phyloP scores from a whole-genome alignment of 2,113 vertebrate genomes.

The Archilochus colubris region DNA sequence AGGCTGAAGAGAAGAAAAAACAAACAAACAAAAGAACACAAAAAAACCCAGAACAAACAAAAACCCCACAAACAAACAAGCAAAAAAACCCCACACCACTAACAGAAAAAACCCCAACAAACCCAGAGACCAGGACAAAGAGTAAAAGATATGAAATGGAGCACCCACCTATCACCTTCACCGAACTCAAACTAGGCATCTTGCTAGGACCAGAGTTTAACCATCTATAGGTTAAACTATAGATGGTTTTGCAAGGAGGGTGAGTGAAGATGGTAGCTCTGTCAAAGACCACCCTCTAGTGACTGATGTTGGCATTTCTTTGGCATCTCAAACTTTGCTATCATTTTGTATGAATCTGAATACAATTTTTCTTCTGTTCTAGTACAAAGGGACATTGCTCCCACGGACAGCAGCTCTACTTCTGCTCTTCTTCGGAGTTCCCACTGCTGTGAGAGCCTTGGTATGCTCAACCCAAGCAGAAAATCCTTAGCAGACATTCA shows the following conservation, averaged over 20 bases:
- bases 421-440: background rate
- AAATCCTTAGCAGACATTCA: background rate
- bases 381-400: background rate
- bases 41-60: too few relatives aligned
- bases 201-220: background rate
- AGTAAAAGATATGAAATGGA: background rate
- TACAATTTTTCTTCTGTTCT: background rate
- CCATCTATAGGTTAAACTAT: too few relatives aligned
- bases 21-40: background rate
- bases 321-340: background rate
- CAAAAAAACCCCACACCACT: background rate
- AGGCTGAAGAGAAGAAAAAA: background rate
- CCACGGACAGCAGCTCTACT: background rate
- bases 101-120: too few relatives aligned
- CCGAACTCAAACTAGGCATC: background rate
- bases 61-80: background rate
- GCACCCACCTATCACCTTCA: background rate
- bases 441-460: background rate
- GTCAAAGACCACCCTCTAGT: constrained; percentile 12
- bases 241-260: background rate
- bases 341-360: rapidly evolving
- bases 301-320: background rate
- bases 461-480: background rate
- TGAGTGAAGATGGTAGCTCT: background rate
- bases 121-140: background rate